Evolutionary conservation across 2,888 invertebrate genomes (phyloP).

Genomic region (Plebejus argus): DNA sequence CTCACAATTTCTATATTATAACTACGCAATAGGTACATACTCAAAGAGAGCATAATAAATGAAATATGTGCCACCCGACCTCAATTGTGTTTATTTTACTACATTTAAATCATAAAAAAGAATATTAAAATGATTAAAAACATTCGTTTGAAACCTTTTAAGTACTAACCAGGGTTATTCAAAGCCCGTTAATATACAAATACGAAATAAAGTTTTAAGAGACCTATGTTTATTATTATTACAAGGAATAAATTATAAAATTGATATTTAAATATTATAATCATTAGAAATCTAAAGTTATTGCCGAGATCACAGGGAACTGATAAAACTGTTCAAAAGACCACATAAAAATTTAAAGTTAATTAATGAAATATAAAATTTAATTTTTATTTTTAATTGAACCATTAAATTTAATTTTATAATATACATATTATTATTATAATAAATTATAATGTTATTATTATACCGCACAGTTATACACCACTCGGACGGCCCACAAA

Average conservation of each 20-base stretch:
- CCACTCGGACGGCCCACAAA: background rate
- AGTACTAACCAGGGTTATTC: background rate
- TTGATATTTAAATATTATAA: slow-evolving; percentile 1
- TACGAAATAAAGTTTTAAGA: background rate
- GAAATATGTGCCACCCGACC: no score
- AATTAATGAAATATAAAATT: slow-evolving; percentile 16
- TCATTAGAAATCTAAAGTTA: slow-evolving; percentile 9
- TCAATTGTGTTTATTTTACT: no score
- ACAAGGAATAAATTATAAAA: background rate
- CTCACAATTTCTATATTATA: slow-evolving; percentile 39
- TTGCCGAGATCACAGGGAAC: background rate
- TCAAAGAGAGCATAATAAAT: no score
- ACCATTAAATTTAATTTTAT: slow-evolving; percentile 16
- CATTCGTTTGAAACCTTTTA: background rate
- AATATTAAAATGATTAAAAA: no score
- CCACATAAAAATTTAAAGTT: slow-evolving; percentile 14
- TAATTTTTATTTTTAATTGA: slow-evolving; percentile 14
- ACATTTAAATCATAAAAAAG: no score
- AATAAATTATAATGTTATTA: slow-evolving; percentile 13
- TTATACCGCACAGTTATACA: background rate
- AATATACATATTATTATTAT: slow-evolving; percentile 20
- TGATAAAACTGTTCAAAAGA: slow-evolving; percentile 9
- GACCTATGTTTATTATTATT: background rate
- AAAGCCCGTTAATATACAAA: background rate
- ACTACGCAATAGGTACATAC: slow-evolving; percentile 17